Evolutionary conservation across 1,140 invertebrate species (phyloP).

Genomic region (Drosophila ambigua): DNA sequence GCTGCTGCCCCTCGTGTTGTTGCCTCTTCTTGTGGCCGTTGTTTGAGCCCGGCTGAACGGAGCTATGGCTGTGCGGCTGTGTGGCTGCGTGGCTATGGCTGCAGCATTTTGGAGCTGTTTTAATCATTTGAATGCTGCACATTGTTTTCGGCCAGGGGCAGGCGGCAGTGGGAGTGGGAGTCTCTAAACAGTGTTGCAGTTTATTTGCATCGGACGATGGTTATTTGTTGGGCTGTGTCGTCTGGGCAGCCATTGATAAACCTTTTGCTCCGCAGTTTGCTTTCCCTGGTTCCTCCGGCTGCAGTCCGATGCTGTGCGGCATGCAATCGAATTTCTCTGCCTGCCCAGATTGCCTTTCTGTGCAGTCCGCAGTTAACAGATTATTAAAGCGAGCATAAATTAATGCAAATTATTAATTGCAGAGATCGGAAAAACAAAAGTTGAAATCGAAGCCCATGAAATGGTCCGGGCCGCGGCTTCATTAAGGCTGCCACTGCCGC

Average conservation of each 20-base stretch:
- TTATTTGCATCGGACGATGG: constrained; percentile 57
- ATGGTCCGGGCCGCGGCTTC: constrained; percentile 62
- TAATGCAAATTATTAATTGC: constrained; percentile 76
- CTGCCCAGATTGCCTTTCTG: constrained; percentile 10
- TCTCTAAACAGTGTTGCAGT: constrained; percentile 71
- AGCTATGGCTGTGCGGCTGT: constrained; percentile 30
- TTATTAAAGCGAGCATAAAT: constrained; percentile 79
- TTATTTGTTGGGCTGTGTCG: constrained; percentile 54
- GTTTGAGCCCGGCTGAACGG: constrained; percentile 25
- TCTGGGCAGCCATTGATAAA: constrained; percentile 70
- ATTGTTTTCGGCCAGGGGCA: constrained; percentile 61
- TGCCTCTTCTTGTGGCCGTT: constrained; percentile 5
- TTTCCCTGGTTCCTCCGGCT: constrained; percentile 28
- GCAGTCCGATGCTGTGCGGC: constrained; percentile 28
- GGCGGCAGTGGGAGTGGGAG: constrained; percentile 2
- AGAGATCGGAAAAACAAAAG: constrained; percentile 39
- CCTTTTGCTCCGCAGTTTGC: constrained; percentile 22
- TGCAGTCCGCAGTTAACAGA: constrained; percentile 65
- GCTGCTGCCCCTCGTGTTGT: constrained; percentile 7
- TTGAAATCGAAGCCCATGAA: constrained; percentile 69
- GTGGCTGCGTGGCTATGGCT: constrained; percentile 50
- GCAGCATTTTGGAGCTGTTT: constrained; percentile 73
- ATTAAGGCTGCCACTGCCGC: constrained; percentile 58
- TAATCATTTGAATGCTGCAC: constrained; percentile 80
- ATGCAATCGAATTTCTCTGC: constrained; percentile 47